Evolutionary conservation across 2,888 invertebrate genomes (phyloP), one percentile per base, ranked within the genome.

Genomic region (Cephus rjabovi): DNA sequence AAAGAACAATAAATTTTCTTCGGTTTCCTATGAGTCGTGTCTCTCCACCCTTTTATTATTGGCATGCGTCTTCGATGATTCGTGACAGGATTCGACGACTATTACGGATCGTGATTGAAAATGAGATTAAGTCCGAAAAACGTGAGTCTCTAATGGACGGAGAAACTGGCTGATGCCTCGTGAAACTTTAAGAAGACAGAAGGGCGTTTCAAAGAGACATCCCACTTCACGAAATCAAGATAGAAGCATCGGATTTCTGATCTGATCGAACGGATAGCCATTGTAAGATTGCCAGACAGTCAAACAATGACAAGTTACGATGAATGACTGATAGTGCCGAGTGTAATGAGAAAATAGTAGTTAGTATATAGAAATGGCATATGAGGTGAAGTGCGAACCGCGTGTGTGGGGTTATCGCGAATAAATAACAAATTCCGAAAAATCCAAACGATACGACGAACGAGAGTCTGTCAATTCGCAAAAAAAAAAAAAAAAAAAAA

Each of bases 21-120:
- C 30, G 79, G 33, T 68, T 77, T 37, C 69, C 80, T 75, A 80
- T 68, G 75, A 83, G 78, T 76, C 75, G 74, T 81, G 81, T 86
- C 86, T 87, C 86, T 87, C 87, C 87, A 87, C 87, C 86, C 86
- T 83, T 82, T 56, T 15, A 34, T 31, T 4, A 74, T 81, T 77
- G 73, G 68, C 80, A 83, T 83, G 81, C 80, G 81, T 77, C 77
- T 40, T 80, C 76, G 76, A 74, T 81, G 74, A 81, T 80, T 73
- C 56, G 56, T 56, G 23, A 56, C 1, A 23, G 9, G 23, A 23
- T 56, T 23, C 56, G 23, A 56, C 9, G 56, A 56, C 23, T 23
- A 23, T 56, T 56, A 56, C 56, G 23, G 9, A 56, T 23, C 56
- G 23, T 56, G 56, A 56, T 6, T 56, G 56, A 56, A 56, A 56